A percentile compares a stretch with the other conserved stretches of the same genome.
These are phyloP conservation scores for Reticulitermes speratus DNA, from an alignment of 1,140 invertebrate genomes.

Conservation along the genomic window DNA sequence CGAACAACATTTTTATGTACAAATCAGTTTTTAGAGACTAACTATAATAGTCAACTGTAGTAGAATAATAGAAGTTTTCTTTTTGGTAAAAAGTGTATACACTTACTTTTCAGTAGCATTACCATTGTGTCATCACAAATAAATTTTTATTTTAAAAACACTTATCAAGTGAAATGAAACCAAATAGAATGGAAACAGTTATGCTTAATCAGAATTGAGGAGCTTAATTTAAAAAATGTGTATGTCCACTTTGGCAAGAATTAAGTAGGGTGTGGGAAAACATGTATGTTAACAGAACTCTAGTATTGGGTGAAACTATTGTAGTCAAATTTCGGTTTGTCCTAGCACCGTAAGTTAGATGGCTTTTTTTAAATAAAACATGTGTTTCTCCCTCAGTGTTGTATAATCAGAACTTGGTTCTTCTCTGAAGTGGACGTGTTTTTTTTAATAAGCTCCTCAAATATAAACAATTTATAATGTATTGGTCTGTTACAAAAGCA, in stretches of 20 bases:
- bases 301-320: too few species aligned
- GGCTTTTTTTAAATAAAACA: too few species aligned
- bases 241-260: too few species aligned
- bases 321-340: too few species aligned
- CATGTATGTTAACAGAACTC: too few species aligned
- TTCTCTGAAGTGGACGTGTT: too few species aligned
- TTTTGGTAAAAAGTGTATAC: background rate
- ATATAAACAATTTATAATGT: background rate
- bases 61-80: background rate
- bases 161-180: background rate
- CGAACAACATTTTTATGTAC: background rate
- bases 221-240: too few species aligned
- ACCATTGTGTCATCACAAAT: background rate
- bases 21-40: background rate
- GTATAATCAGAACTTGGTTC: too few species aligned
- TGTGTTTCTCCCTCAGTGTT: too few species aligned
- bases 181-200: background rate
- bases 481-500: background rate
- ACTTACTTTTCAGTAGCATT: background rate
- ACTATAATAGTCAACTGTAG: background rate
- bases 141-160: background rate
- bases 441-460: too few species aligned
- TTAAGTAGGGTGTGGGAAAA: too few species aligned
- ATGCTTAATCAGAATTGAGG: background rate
- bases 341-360: too few species aligned